Conservation (phyloP, 2,797 vertebrate genomes). For the Chiroxiphia lanceolata region DNA sequence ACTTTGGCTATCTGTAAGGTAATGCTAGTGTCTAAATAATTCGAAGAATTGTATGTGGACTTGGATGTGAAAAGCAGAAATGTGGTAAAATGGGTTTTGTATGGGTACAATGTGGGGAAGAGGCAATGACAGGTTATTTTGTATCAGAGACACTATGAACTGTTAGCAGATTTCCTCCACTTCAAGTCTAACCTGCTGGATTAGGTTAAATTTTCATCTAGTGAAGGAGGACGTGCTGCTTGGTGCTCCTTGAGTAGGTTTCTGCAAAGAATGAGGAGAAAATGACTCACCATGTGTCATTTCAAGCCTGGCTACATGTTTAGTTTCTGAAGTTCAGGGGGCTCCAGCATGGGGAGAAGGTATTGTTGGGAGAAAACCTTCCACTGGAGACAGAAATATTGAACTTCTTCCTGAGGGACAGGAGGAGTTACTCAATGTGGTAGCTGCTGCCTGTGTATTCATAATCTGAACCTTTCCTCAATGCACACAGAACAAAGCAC, state of each 20-base stretch:
- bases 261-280: background rate
- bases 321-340: background rate
- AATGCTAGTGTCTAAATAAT: background rate
- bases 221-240: background rate
- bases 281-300: background rate
- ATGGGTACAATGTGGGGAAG: background rate
- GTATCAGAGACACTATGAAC: background rate
- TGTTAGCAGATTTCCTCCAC: background rate
- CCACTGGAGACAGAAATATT: background rate
- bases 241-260: background rate
- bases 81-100: background rate
- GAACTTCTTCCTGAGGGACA: background rate
- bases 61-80: background rate
- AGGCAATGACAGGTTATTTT: background rate
- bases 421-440: background rate
- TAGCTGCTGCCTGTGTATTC: background rate
- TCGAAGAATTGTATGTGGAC: background rate
- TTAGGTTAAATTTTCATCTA: background rate
- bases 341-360: no score
- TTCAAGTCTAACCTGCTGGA: background rate
- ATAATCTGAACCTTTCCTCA: background rate
- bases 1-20: background rate
- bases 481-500: background rate
- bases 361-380: background rate
- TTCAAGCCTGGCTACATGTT: background rate